Evolutionary conservation across 2,888 invertebrate genomes (phyloP).

Genomic region (Drosophila acutilabella): DNA sequence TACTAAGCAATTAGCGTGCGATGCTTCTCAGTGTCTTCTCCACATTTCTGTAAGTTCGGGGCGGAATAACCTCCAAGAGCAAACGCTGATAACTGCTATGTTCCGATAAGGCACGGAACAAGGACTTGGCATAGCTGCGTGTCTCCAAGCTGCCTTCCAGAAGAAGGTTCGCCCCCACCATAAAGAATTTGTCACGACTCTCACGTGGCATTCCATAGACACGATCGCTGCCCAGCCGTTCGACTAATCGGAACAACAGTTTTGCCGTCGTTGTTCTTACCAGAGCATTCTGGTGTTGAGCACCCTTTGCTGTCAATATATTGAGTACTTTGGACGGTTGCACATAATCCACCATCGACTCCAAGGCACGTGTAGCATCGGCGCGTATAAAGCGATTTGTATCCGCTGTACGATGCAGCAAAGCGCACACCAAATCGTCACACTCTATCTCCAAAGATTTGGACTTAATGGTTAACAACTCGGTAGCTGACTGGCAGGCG

Average conservation of each 20-base stretch:
- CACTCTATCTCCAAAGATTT: conserved; percentile 90
- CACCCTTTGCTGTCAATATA: conserved; percentile 89
- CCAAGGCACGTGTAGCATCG: conserved; percentile 92
- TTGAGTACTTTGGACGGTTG: conserved; percentile 89
- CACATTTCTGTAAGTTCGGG: conserved; percentile 92
- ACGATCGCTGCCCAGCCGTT: conserved; percentile 90
- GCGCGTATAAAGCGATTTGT: conserved; percentile 96
- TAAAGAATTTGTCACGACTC: conserved; percentile 91
- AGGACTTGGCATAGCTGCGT: conserved; percentile 91
- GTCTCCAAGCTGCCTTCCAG: conserved; percentile 95
- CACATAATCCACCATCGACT: conserved; percentile 92
- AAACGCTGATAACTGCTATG: conserved; percentile 91
- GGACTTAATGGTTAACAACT: conserved; percentile 90
- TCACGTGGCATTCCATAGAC: conserved; percentile 91
- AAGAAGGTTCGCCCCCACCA: conserved; percentile 92
- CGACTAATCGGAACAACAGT: conserved; percentile 90
- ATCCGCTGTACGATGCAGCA: conserved; percentile 95
- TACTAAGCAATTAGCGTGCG: conserved; percentile 41
- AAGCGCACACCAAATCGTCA: conserved; percentile 92
- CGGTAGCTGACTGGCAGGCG: conserved; percentile 93
- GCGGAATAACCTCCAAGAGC: conserved; percentile 92
- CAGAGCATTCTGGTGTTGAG: conserved; percentile 93
- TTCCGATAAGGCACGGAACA: conserved; percentile 90
- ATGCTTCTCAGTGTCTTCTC: conserved; percentile 89
- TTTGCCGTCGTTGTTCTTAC: conserved; percentile 94